Conservation (phyloP, 2,797 vertebrate species). For the Octomys mimax region DNA sequence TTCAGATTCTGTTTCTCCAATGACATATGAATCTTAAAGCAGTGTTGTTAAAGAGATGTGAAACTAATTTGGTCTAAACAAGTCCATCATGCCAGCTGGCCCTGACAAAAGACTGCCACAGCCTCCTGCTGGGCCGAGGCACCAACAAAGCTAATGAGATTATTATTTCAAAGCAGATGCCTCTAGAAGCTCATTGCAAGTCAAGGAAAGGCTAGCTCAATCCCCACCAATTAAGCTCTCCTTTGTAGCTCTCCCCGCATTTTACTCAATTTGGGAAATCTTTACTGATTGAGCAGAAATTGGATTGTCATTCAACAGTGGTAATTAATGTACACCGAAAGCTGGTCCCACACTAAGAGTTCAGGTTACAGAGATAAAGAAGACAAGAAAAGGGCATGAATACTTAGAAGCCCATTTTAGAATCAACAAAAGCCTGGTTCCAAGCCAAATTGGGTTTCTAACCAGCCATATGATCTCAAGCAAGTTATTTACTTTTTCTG, state of each 20-base stretch:
- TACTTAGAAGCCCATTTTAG: constrained; percentile 19
- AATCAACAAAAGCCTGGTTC: background rate
- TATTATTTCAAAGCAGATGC: constrained; percentile 71
- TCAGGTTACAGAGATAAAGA: constrained; percentile 32
- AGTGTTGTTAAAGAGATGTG: constrained; percentile 47
- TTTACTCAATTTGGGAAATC: constrained; percentile 36
- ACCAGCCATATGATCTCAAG: background rate
- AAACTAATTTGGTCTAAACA: constrained; percentile 71
- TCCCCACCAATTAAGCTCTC: constrained; percentile 51
- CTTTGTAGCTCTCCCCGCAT: background rate
- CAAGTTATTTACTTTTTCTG: constrained; percentile 42
- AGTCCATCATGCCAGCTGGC: constrained; percentile 51
- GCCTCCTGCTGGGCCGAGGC: constrained; percentile 37
- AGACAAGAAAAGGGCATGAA: background rate
- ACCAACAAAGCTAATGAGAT: constrained; percentile 59
- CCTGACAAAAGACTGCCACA: constrained; percentile 59
- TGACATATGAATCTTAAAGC: constrained; percentile 45
- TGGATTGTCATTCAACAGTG: background rate
- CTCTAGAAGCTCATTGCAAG: constrained; percentile 71
- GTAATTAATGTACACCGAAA: constrained; percentile 11
- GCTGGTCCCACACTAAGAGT: background rate
- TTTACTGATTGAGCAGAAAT: constrained; percentile 38
- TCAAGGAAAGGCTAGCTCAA: constrained; percentile 68
- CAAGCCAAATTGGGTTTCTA: constrained; percentile 32
- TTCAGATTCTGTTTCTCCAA: constrained; percentile 65